Percentiles rank a stretch among this genome's conserved stretches.
Evolutionary conservation across 2,888 invertebrate species (phyloP).

Genomic region (Drosophila flavopinicola): DNA sequence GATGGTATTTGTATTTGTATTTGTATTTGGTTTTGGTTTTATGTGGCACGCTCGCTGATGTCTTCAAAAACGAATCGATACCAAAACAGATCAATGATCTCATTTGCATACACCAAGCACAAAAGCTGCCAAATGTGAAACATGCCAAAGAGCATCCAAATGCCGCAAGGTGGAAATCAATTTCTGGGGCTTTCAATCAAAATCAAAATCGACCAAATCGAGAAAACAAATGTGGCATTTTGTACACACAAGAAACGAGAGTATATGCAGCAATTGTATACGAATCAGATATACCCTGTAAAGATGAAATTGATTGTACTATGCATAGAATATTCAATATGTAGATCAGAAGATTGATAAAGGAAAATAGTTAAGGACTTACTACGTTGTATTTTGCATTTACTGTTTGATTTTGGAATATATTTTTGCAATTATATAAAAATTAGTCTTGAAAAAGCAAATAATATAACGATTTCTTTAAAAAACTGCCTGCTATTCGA

Average conservation of each 20-base stretch:
- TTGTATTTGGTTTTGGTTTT: too few species aligned
- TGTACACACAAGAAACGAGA: constrained; percentile 38
- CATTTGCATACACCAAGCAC: constrained; percentile 77
- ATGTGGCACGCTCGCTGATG: constrained; percentile 50
- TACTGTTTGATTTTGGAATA: too few species aligned
- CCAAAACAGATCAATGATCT: constrained; percentile 80
- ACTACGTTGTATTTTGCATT: too few species aligned
- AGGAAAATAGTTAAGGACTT: too few species aligned
- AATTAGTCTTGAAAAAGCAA: too few species aligned
- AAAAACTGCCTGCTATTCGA: too few species aligned
- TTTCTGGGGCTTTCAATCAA: constrained; percentile 77
- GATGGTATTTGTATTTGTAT: too few species aligned
- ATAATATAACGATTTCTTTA: too few species aligned
- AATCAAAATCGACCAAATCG: constrained; percentile 59
- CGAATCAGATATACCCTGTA: constrained; percentile 26
- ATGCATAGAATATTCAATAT: too few species aligned
- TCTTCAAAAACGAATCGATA: constrained; percentile 77
- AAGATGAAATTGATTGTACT: too few species aligned
- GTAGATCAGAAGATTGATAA: too few species aligned
- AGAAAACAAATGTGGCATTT: constrained; percentile 43
- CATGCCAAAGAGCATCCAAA: constrained; percentile 70
- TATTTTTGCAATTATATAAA: too few species aligned
- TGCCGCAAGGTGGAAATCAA: constrained; percentile 80
- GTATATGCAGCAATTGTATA: background rate
- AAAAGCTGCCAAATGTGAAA: constrained; percentile 74